Evolutionary conservation across 2,797 vertebrate species (phyloP), one percentile per base, ranked within the genome.

Genomic region (Scleropages formosus): DNA sequence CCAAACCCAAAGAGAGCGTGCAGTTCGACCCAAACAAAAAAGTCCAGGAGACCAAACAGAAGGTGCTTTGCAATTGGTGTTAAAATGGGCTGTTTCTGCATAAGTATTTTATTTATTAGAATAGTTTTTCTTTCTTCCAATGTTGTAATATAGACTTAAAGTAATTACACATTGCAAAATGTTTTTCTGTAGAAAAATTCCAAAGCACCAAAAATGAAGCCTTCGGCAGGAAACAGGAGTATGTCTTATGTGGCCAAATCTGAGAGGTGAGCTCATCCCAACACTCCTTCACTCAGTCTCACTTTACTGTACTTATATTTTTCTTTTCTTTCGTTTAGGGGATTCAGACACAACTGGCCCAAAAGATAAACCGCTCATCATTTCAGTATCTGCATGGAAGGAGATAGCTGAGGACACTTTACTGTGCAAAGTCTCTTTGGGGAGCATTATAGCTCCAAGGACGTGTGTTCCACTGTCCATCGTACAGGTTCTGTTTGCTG

Each of bases 1-100:
- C 85, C 72, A 98, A 92, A 84, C 62, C 90, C 1, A 96, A 93
- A 72, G 91, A 90, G 58, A 86, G 88, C 0, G 78, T 87, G 0
- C 96, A 97, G 4, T 99, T 98, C 79, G 95, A 98, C 89, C 97
- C 97, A 6, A 91, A 92, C 82, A 91, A 88, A 58, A 93, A 92
- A 85, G 73, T 76, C 7, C 24, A 80, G 1, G 86, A 82, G 51
- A 79, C 80, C 12, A 91, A 75, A 74, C 90, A 85, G 76, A 93
- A 91, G 90, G 93, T 94, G 75, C 24, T 0, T 51, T 63, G 16
- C 59, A 15, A 60, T 4, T 61, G 9, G 20, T 61, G 9, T 8
- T 53, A 53, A 53, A 53, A 53, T 15, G 49, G n/a, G n/a, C n/a
- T n/a, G n/a, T n/a, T n/a, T 53, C 9, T n/a, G n/a, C n/a, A n/a